Base-by-base conservation (phyloP, 2,888 invertebrate genomes). In the Sycophila texana region DNA sequence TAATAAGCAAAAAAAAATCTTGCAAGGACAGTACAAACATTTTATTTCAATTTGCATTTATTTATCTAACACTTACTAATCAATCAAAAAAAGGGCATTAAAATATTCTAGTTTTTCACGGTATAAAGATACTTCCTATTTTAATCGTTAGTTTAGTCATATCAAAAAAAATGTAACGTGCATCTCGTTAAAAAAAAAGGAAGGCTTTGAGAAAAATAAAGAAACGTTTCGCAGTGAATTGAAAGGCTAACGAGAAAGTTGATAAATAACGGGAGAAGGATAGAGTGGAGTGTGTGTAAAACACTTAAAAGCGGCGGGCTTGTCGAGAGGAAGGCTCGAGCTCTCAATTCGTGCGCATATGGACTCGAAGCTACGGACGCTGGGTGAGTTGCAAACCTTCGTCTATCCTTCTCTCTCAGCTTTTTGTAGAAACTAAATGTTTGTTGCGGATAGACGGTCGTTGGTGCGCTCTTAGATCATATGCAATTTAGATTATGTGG, bases 401-500 rank as follows among this genome's bases (percentile, higher is more conserved):
- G 88, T 89, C 90, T 90, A 87, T 90, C 90, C 90, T 90, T 90
- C 89, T 89, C 90, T 89, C 89, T 79, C 70, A 66, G 49, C 58
- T 81, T 74, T 30, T 30, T 61, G 60, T 60, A 60, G 14, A 26
- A 12, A 60, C 60, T 26, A 26, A 60, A 30, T 4, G 16, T 26
- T 60, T 39, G n/a, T 61, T 53, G 47, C 49, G 30, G 53, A 53
- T 63, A 39, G 49, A 26, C 20, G 57, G 53, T 18, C 26, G 60
- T 47, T 20, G 47, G 47, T 70, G 58, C 2, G 53, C 16, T 30
- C 12, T 22, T 7, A 51, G 20, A 53, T 39, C 30, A n/a, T 20
- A 4, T 63, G 30, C 49, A 30, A 18, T 74, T 20, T 30, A 20
- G 2, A 71, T 26, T 39, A 39, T 1, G 51, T 16, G 67, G 60